Base-by-base conservation (phyloP, 2,113 vertebrate species). In the Rhabdornis inornatus region DNA sequence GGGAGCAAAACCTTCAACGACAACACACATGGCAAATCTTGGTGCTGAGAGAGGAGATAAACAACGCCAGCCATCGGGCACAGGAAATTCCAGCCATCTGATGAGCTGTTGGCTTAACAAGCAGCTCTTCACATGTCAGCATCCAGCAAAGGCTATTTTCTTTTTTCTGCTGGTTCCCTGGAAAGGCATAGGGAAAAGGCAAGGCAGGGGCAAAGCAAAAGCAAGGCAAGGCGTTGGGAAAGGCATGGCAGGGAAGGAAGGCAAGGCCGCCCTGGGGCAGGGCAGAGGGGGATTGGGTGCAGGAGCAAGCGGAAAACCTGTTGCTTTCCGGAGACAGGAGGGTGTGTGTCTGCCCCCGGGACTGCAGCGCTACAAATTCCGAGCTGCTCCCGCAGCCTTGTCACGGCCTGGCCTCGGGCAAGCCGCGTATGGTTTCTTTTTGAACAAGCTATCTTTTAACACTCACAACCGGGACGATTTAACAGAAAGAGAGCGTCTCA, bases 371-470 rank as follows among this genome's bases (percentile, higher is more conserved):
- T 81, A 79, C 77, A 92, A 88, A 97, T 86, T 86, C 96, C 82
- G 61, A 92, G 76, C 96, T 95, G 84, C 87, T 90, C 72, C 55
- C 40, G 33, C 96, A 92, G 87, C 96, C 93, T 79, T 77, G 95
- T 93, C 75, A 35, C 23, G 60, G 96, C 89, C 92, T 95, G 70
- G 85, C 98, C 97, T 96, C 31, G 11, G 90, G 98, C 96, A 64
- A 97, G 97, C 92, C 55, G 75, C 88, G 91, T 89, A 86, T 60
- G 96, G 95, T 94, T 98, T 95, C 92, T 97, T 98, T 98, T 97
- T 97, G 97, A 98, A 97, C 96, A 98, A 98, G 98, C 98, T 98
- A 97, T 98, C 98, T 98, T 98, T 98, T 98, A 98, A 98, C 97
- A 97, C 98, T 98, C 96, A 91, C 96, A 89, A 97, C 75, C 94